Evolutionary conservation across 2,888 invertebrate genomes (phyloP), one percentile per base, ranked within the genome.

Genomic region (Resseliella maxima): DNA sequence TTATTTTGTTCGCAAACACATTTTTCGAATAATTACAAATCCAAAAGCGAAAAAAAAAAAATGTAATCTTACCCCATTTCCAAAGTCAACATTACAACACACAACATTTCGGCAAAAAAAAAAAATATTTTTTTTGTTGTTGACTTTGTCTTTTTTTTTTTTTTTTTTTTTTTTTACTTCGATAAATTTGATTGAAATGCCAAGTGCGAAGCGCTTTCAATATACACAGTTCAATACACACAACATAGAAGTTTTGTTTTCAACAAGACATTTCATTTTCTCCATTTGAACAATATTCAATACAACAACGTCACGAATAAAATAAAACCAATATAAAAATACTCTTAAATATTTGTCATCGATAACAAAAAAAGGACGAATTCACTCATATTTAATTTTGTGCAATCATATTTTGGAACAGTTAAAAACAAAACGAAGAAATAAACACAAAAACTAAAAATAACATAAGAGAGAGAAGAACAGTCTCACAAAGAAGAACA

Each of bases 401-500:
- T 35, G 31, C 18, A n/a, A 36, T 38, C 6, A 24, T 38, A 83
- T 27, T 83, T 83, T 83, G 6, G 38, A 64, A n/a, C 24, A 38
- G 24, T 38, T 83, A 83, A 83, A 83, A 83, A 83, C 83, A 83
- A 83, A 83, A 83, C 38, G 83, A 83, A 83, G 38, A 83, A 83
- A 83, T 83, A 83, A 83, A 83, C 83, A 83, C 83, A 83, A 83
- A 83, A 83, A 83, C 83, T 83, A 83, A 83, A 83, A 83, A 83
- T 83, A 83, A 83, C 38, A 83, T 72, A 83, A 38, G 38, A 83
- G 64, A 31, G 31, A 64, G 36, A 81, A 83, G 83, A 83, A 83
- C 83, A 83, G 38, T 83, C 38, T 83, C 83, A 83, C 83, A 83
- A 83, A 83, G 83, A 83, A 83, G 83, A 83, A 83, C 83, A 83